Evolutionary conservation across 2,888 invertebrate genomes (phyloP).

Genomic region (Eupithecia subumbrata): DNA sequence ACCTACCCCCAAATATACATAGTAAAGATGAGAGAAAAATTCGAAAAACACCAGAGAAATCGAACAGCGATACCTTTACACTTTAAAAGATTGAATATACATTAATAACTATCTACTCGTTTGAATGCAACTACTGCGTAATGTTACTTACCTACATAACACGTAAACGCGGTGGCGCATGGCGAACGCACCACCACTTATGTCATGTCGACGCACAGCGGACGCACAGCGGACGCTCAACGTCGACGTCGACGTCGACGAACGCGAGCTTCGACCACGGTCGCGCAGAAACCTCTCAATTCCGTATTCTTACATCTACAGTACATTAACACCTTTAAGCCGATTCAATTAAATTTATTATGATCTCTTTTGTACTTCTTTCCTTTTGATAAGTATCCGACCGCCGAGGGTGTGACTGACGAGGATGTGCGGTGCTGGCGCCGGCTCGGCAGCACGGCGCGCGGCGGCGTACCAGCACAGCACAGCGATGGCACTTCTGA

Average conservation of each 20-base stretch:
- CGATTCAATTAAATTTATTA: conserved; percentile 72
- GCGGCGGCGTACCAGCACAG: too few relatives aligned
- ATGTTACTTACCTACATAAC: conserved; percentile 78
- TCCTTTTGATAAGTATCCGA: conserved; percentile 62
- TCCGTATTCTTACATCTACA: conserved; percentile 74
- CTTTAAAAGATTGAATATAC: conserved; percentile 76
- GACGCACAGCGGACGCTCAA: too few relatives aligned
- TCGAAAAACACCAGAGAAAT: conserved; percentile 71
- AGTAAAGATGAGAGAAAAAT: conserved; percentile 65
- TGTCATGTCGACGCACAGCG: conserved; percentile 62
- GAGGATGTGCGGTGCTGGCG: conserved; percentile 33
- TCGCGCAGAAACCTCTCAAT: conserved; percentile 64
- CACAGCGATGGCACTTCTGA: conserved; percentile 74
- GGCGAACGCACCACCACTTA: conserved; percentile 56
- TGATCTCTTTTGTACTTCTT: conserved; percentile 78
- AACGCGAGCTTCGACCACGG: conserved; percentile 35
- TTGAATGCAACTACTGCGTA: conserved; percentile 70
- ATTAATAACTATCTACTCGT: conserved; percentile 72
- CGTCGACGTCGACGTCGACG: too few relatives aligned
- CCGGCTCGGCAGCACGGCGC: too few relatives aligned
- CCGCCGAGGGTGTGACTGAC: conserved; percentile 47
- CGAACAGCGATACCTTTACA: conserved; percentile 74
- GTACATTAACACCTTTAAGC: conserved; percentile 71
- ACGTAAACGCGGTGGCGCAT: conserved; percentile 65
- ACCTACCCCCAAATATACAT: conserved; percentile 74